A percentile compares a stretch with the other conserved stretches of the same genome.
Evolutionary conservation across 2,888 invertebrate genomes (phyloP).

Genomic region (Uropetala carovei): DNA sequence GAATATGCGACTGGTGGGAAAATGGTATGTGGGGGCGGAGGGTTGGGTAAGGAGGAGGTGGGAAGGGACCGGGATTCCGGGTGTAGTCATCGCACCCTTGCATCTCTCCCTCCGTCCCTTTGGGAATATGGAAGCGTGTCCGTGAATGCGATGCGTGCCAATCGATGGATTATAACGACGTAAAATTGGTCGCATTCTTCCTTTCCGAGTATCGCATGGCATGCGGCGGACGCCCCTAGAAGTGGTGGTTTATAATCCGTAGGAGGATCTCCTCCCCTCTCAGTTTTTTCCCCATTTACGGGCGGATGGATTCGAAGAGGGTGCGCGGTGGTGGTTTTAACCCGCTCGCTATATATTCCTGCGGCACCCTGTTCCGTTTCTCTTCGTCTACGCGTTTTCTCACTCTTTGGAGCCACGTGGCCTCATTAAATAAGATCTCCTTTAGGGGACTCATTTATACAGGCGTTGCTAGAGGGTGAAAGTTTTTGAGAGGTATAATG

Average conservation of each 20-base stretch:
- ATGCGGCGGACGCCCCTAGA: too few species aligned
- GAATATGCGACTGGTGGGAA: not conserved
- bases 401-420: not conserved
- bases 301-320: too few species aligned
- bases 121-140: not conserved
- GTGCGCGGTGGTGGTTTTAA: too few species aligned
- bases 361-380: too few species aligned
- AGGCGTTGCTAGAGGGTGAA: not conserved
- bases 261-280: too few species aligned
- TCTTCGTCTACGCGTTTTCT: too few species aligned
- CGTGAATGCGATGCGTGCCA: constrained; percentile 35
- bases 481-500: not conserved
- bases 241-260: not conserved
- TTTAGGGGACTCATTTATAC: not conserved
- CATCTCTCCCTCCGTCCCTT: too few species aligned
- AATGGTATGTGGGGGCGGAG: not conserved
- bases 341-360: too few species aligned
- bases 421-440: not conserved
- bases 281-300: too few species aligned
- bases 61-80: not conserved
- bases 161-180: constrained; percentile 48
- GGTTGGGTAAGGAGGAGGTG: not conserved
- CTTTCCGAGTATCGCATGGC: not conserved
- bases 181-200: constrained; percentile 10
- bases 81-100: not conserved